phyloP scores from a whole-genome alignment of 2,888 invertebrate genomes.

The Rhamnusium bicolor region DNA sequence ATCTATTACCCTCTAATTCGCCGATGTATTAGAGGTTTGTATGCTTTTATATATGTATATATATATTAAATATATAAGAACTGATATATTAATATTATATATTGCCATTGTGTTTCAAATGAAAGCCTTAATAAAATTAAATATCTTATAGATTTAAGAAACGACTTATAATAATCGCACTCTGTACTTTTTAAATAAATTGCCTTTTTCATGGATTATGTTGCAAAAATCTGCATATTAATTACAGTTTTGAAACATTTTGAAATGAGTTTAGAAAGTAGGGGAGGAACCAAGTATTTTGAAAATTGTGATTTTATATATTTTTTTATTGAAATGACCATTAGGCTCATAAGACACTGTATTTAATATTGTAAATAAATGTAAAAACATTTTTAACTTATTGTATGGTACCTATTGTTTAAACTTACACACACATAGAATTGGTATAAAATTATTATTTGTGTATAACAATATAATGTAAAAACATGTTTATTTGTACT shows the following conservation, averaged over 20 bases:
- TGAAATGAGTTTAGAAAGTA: conserved; percentile 1
- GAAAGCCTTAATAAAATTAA: background rate
- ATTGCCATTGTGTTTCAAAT: background rate
- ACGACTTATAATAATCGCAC: background rate
- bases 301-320: conserved; percentile 49
- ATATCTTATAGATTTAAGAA: background rate
- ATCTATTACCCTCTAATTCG: too few species aligned
- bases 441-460: conserved; percentile 9
- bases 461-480: too few species aligned
- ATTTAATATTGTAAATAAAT: conserved; percentile 19
- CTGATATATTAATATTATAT: background rate
- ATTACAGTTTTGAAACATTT: conserved; percentile 19
- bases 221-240: background rate
- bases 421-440: background rate
- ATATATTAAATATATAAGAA: too few species aligned
- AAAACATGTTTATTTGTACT: too few species aligned
- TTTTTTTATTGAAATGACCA: conserved; percentile 49
- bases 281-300: conserved; percentile 40
- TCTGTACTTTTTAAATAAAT: background rate
- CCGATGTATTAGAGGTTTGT: too few species aligned
- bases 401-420: conserved; percentile 1
- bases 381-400: conserved; percentile 27
- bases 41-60: too few species aligned
- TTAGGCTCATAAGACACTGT: conserved; percentile 30
- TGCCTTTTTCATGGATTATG: background rate